Evolutionary conservation across 2,888 invertebrate genomes (phyloP), one percentile per base, ranked within the genome.

Genomic region (Gasteruption jaculator): DNA sequence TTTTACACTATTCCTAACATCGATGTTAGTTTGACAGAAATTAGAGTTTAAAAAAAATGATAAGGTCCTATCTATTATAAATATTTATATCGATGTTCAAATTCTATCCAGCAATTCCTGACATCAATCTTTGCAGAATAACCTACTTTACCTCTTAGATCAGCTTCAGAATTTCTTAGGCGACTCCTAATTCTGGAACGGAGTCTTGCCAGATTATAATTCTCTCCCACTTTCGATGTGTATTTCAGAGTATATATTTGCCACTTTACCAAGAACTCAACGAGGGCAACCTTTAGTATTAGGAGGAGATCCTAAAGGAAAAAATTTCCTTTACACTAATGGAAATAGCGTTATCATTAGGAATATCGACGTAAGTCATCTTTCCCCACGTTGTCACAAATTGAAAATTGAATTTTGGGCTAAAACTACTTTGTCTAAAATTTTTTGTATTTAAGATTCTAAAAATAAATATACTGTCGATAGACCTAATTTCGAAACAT

Each of bases 311-410:
- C 96, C 97, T 3, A 95, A 96, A 73, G 96, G 96, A 36, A 91
- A 91, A 64, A 95, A 89, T 66, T 92, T 99, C 73, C 79, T 99
- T 37, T 99, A 99, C 71, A 87, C 93, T 48, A 95, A 96, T 77
- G 95, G 96, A 52, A 94, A 95, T 72, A 95, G 92, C 58, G 95
- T 99, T 49, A 92, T 95, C 67, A 97, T 99, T 65, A 80, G 97
- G 54, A 90, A 96, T 73, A 91, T 97, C 60, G 90, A 92, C 61
- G 90, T 89, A 71, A 75, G 74, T 71, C 14, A 37, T 31, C 3
- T 4, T 43, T 4, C 10, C 14, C 10, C 18, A 30, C 5, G 18
- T 2, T 20, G 12, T 14, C 27, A 19, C 21, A 35, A 36, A 42
- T 33, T 31, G 11, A 19, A 18, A 24, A 35, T 38, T 2, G 11